Evolutionary conservation across 2,888 invertebrate species (phyloP).

Genomic region (Volucella inflata): DNA sequence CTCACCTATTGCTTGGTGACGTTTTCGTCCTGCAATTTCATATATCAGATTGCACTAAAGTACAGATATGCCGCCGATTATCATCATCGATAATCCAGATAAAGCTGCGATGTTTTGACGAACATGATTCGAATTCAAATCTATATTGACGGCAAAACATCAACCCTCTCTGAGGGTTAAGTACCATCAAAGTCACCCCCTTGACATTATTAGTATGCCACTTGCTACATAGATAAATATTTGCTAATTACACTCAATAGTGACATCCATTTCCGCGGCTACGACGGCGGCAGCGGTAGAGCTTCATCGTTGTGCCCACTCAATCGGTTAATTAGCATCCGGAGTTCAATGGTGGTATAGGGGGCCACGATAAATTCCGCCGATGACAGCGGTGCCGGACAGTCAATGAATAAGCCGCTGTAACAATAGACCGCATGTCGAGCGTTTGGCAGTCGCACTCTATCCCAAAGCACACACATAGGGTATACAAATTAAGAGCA

Average conservation of each 20-base stretch:
- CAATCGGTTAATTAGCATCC: conserved; percentile 67
- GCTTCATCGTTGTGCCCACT: conserved; percentile 40
- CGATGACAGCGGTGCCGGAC: conserved; percentile 11
- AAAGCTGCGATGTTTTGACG: conserved; percentile 13
- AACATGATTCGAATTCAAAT: conserved; percentile 41
- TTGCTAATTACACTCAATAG: conserved; percentile 69
- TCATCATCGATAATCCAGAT: too few species aligned
- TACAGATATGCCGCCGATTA: too few species aligned
- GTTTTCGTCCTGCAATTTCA: too few species aligned
- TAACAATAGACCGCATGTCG: conserved; percentile 56
- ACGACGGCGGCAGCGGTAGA: neutral
- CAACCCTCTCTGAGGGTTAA: neutral
- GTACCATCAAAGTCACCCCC: conserved; percentile 22
- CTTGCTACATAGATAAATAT: conserved; percentile 59
- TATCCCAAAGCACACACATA: conserved; percentile 16
- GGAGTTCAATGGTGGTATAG: conserved; percentile 8
- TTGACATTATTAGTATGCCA: conserved; percentile 40
- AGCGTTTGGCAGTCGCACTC: conserved; percentile 23
- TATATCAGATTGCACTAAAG: too few species aligned
- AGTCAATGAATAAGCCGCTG: conserved; percentile 6
- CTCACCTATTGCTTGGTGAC: too few species aligned
- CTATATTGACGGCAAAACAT: neutral
- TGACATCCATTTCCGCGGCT: conserved; percentile 67
- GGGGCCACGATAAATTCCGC: too few species aligned
- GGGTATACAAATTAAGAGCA: conserved; percentile 64